Evolutionary conservation across 2,113 vertebrate genomes (phyloP).

Genomic region (Passerina amoena): DNA sequence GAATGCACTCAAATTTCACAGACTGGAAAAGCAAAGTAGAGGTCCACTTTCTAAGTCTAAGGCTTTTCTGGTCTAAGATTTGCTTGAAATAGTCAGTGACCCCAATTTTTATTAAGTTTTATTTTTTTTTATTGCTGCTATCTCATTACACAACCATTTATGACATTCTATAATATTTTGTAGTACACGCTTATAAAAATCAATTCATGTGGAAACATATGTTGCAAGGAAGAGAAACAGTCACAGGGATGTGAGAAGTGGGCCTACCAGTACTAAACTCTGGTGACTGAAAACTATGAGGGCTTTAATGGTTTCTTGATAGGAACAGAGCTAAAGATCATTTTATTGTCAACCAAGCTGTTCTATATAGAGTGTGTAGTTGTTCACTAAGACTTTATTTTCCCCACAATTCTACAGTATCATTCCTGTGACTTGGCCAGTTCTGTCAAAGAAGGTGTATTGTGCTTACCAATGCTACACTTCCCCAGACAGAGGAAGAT

Average conservation of each 20-base stretch:
- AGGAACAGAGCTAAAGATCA: neutral
- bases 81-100: constrained; percentile 13
- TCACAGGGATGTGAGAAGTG: neutral
- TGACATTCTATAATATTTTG: constrained; percentile 40
- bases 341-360: neutral
- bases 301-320: neutral
- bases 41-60: neutral
- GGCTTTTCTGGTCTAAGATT: neutral
- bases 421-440: neutral
- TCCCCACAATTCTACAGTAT: neutral
- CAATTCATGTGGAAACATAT: neutral
- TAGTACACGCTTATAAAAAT: constrained; percentile 26
- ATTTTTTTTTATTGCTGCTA: constrained; percentile 2
- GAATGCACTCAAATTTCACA: constrained; percentile 49
- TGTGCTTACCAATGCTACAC: neutral
- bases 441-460: neutral
- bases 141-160: constrained; percentile 55
- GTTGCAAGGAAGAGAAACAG: neutral
- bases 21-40: constrained; percentile 14
- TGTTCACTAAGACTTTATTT: neutral
- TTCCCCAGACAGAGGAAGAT: neutral
- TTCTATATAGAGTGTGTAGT: neutral
- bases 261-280: neutral
- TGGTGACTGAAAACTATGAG: neutral
- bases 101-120: constrained; percentile 18